Evolutionary conservation across 2,797 vertebrate genomes (phyloP), one percentile per base, ranked within the genome.

Genomic region (Anableps anableps): DNA sequence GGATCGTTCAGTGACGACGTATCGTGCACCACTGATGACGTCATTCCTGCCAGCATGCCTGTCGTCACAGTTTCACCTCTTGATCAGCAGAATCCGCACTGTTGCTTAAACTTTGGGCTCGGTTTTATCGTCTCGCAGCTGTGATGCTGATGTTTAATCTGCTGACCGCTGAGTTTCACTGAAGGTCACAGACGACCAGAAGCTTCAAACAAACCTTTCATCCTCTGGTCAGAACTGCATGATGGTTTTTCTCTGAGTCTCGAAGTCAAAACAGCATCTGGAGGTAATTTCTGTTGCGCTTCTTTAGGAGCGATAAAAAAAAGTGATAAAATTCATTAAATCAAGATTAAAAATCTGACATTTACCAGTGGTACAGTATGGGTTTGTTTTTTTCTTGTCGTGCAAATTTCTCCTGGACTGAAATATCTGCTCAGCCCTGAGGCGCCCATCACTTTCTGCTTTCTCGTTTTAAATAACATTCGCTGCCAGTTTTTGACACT

Each of bases 391-490:
- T 21, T 34, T 13, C 26, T 31, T 84, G 79, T 79, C 83, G 77
- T 90, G 90, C 80, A 74, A 84, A 26, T 79, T 86, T 77, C 76
- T 84, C 53, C 64, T 26, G 74, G 17, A 86, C 85, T 72, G 78
- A 92, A 92, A 92, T 92, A 90, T 80, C 79, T 1, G 34, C 0
- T 34, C 29, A 1, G 43, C 55, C 89, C 79, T 0, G 51, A 58
- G 85, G 89, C 77, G 0, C 76, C 77, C 78, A 48, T 80, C 86
- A 80, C 75, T 72, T 72, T 78, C 74, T 75, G 31, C 55, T 83
- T 76, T 77, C 78, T 29, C 8, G 48, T 34, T 62, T 36, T 8
- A 34, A 43, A 79, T 76, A 84, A 29, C 80, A 45, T 84, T 80
- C 38, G 9, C 79, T 43, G 79, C 2, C 75, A 64, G 4, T 4